Evolutionary conservation across 2,797 vertebrate species (phyloP), one percentile per base, ranked within the genome.

Genomic region (Phyllotis vaccarum): DNA sequence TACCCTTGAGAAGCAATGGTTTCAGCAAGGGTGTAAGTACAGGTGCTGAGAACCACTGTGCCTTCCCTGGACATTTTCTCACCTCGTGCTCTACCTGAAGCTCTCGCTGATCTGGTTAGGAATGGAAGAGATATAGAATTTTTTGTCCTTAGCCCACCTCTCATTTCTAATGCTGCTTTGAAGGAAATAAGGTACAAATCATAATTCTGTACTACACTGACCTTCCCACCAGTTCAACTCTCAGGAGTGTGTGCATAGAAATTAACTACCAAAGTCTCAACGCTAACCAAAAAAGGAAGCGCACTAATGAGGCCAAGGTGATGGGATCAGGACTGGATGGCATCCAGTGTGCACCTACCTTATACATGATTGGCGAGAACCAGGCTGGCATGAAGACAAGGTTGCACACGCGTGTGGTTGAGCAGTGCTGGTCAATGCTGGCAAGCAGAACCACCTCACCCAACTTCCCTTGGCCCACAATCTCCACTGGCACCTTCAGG

Each of bases 281-380:
- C 80, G 80, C n/a, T 58, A 93, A 88, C 83, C 76, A 68, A 37
- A 87, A 64, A 31, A 49, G 49, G 66, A 40, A 90, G 56, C 6
- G 54, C 78, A 80, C 21, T 2, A 22, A 74, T 68, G 64, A 43
- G n/a, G 49, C 40, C 60, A 49, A 27, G 21, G 4, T 12, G 5
- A 19, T 16, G 8, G 37, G 6, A 29, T 46, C 46, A 40, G 66
- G 70, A 34, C 22, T 12, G 49, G 31, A 52, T 9, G 72, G 58
- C 24, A 22, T 43, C 75, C 22, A 31, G 58, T 12, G 74, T 21
- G 17, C 13, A 97, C 98, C 97, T 96, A 99, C 99, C 99, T 99
- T 99, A 98, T 99, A 99, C 92, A 99, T 99, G 83, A 99, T 98
- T 0, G 99, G 99, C 34, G 99, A 99, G 98, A 99, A 99, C 99